phyloP scores from a whole-genome alignment of 2,888 invertebrate species.

The Agrotis segetum region DNA sequence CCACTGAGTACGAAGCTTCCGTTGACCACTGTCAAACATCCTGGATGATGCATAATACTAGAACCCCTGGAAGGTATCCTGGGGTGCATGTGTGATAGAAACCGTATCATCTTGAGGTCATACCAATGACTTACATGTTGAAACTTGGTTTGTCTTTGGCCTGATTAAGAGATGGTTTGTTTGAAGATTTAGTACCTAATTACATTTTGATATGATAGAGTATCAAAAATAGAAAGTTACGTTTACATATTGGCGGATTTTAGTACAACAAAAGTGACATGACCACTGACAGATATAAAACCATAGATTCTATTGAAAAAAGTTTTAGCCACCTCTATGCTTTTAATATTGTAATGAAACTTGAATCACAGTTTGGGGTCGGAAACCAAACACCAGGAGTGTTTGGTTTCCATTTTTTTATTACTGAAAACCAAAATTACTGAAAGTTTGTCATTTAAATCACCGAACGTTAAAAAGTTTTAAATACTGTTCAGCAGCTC shows the following conservation, averaged over 20 bases:
- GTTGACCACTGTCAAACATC: slow-evolving; percentile 35
- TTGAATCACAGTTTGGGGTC: too few relatives aligned
- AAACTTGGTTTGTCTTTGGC: neutral
- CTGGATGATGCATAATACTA: slow-evolving; percentile 16
- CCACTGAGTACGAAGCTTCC: slow-evolving; percentile 28
- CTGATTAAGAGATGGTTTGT: neutral
- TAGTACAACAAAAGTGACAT: neutral
- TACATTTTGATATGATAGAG: slow-evolving; percentile 6
- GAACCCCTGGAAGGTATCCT: slow-evolving; percentile 32
- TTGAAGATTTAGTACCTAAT: neutral
- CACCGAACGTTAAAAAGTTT: too few relatives aligned
- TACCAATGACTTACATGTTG: slow-evolving; percentile 1
- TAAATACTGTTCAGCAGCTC: too few relatives aligned
- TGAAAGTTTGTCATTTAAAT: too few relatives aligned
- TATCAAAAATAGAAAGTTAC: neutral
- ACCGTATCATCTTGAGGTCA: slow-evolving; percentile 39
- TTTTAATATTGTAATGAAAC: too few relatives aligned
- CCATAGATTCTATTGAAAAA: slow-evolving; percentile 1
- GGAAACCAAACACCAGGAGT: too few relatives aligned
- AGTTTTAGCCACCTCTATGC: neutral
- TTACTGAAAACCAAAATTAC: too few relatives aligned
- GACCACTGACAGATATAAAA: neutral
- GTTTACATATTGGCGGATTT: slow-evolving; percentile 3
- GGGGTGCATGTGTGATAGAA: slow-evolving; percentile 50
- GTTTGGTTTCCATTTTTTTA: too few relatives aligned